Base-by-base conservation (phyloP, 2,797 vertebrate species). In the Lithobates sylvaticus region DNA sequence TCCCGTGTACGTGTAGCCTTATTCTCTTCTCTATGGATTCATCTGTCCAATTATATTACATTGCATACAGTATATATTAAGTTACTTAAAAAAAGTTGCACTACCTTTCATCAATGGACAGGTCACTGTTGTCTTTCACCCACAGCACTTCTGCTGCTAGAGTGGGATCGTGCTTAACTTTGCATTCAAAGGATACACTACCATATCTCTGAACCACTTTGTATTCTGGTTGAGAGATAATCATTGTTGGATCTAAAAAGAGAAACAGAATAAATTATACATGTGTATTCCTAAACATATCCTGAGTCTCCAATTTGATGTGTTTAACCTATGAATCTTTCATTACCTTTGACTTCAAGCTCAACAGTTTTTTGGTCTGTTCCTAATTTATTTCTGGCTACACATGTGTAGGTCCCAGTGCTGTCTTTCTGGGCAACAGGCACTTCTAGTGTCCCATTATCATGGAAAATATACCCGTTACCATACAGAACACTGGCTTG, bases 291-390 rank as follows among this genome's bases (percentile, higher is more conserved):
- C 54, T 61, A 15, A 44, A 32, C 6, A 39, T 36, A 36, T 72
- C 36, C 34, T 39, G n/a, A 39, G 44, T 29, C 50, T 42, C 23
- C 64, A 58, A 5, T 58, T 16, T 5, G 34, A 78, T 50, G 65
- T 12, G n/a, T 39, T 74, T 34, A 21, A 10, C 65, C 26, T 39
- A 47, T 54, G 44, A 21, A 39, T 47, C 4, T 21, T 15, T 2
- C 3, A 71, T 96, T 92, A 99, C 98, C 98, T 97, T 99, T 99
- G 91, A 99, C 95, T 93, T 99, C 96, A 92, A 99, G 91, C 32
- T 92, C 94, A 77, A 98, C 93, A 18, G 97, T 96, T 89, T 99
- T 99, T 93, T 98, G 96, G 58, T 89, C 92, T 75, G 94, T 96
- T 27, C 97, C 97, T 10, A 98, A 93, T 58, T 83, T 89, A 93